These are phyloP conservation scores for Calypte anna DNA, from an alignment of 2,113 vertebrate species.

Conservation along the genomic window DNA sequence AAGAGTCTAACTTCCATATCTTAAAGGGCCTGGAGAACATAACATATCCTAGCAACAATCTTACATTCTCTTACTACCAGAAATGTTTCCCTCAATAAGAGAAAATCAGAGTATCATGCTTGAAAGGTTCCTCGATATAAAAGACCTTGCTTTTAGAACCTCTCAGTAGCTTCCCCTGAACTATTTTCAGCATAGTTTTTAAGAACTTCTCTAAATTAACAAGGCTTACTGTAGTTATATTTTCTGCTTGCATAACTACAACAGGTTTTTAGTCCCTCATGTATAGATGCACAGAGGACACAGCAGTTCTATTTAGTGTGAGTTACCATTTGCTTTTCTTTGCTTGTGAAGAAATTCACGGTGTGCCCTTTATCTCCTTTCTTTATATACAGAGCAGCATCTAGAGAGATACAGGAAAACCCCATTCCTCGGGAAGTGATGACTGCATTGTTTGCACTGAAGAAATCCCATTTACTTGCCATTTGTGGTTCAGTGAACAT, in stretches of 20 bases:
- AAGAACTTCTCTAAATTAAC: not conserved
- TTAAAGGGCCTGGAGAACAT: not conserved
- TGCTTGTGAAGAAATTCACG: not conserved
- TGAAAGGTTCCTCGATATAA: not conserved
- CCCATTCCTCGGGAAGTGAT: accelerated
- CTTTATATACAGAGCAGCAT: not conserved
- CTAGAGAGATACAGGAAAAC: not conserved
- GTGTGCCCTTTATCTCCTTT: not conserved
- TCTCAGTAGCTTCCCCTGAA: not conserved
- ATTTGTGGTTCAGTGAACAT: not conserved
- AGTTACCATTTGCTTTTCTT: not conserved
- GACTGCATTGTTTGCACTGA: not conserved
- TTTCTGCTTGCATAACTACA: not conserved
- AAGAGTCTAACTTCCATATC: not conserved
- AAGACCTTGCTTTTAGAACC: not conserved
- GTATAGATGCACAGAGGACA: not conserved
- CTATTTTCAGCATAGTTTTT: not conserved
- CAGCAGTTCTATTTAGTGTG: not conserved
- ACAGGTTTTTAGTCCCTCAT: not conserved
- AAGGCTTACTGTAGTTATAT: not conserved
- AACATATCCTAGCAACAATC: not conserved
- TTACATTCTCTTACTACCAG: not conserved
- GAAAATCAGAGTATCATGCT: not conserved
- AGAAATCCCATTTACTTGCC: not conserved
- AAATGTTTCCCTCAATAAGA: not conserved